phyloP scores from a whole-genome alignment of 1,140 invertebrate species.

The Helicoverpa zea region DNA sequence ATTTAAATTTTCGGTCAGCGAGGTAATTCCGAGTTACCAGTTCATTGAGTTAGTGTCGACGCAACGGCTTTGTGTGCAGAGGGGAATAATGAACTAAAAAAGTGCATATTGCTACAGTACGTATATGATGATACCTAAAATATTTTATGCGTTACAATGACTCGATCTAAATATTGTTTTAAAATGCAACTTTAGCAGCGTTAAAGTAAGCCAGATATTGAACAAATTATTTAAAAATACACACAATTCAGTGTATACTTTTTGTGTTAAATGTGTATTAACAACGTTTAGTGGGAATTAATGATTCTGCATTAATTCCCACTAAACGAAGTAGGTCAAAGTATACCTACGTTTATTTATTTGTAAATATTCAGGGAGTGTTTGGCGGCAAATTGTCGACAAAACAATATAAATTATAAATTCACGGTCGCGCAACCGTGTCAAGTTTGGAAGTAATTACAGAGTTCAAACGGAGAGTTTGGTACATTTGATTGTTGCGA shows the following conservation, averaged over 20 bases:
- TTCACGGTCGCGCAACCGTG: constrained; percentile 5
- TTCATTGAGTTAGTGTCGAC: constrained; percentile 23
- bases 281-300: too few species aligned
- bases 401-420: constrained; percentile 24
- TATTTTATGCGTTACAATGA: too few species aligned
- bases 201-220: too few species aligned
- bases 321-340: too few species aligned
- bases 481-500: constrained; percentile 14
- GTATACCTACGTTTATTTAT: neutral
- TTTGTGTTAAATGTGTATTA: too few species aligned
- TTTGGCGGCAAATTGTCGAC: constrained; percentile 15
- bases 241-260: too few species aligned
- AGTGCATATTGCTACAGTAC: neutral
- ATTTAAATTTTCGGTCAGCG: constrained; percentile 7
- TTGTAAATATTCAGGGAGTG: constrained; percentile 5
- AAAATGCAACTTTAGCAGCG: too few species aligned
- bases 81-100: neutral
- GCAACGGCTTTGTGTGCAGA: constrained; percentile 9
- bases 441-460: constrained; percentile 48
- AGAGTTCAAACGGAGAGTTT: constrained; percentile 1
- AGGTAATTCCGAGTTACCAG: constrained; percentile 4
- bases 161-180: too few species aligned
- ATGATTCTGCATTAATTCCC: too few species aligned
- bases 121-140: too few species aligned
- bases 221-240: too few species aligned